These are phyloP conservation scores for Dolichoris vasculosae DNA, from an alignment of 1,140 invertebrate genomes.

Conservation along the genomic window DNA sequence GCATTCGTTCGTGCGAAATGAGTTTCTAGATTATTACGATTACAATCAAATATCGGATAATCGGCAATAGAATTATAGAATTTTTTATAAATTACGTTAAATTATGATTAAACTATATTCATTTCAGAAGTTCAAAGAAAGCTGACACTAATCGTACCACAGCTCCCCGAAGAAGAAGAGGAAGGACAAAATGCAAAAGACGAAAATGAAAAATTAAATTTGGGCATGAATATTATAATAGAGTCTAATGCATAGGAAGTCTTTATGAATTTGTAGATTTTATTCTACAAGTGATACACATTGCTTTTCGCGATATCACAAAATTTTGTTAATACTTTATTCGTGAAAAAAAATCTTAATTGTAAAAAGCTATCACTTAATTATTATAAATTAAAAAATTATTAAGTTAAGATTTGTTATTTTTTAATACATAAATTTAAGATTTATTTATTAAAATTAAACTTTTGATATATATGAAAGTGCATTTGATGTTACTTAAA, in stretches of 20 bases:
- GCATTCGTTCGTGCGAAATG: too few relatives aligned
- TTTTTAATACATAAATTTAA: conserved; percentile 14
- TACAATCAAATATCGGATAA: too few relatives aligned
- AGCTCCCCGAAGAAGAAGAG: conserved; percentile 74
- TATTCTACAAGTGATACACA: conserved; percentile 19
- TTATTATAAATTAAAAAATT: neutral
- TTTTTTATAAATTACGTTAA: too few relatives aligned
- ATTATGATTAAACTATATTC: conserved; percentile 30
- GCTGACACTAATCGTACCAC: conserved; percentile 70
- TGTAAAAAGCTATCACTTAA: conserved; percentile 38
- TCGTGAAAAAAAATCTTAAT: conserved; percentile 17
- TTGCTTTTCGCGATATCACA: conserved; percentile 1
- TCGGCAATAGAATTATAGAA: too few relatives aligned
- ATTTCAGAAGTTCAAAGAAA: conserved; percentile 73
- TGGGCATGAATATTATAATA: neutral
- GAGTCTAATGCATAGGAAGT: conserved; percentile 29
- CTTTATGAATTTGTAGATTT: conserved; percentile 16
- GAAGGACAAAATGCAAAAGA: conserved; percentile 76
- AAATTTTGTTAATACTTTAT: conserved; percentile 38
- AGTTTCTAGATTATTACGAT: too few relatives aligned
- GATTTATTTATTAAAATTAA: conserved; percentile 34
- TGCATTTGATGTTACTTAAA: conserved; percentile 6
- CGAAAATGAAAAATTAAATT: conserved; percentile 68
- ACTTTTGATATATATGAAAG: conserved; percentile 27
- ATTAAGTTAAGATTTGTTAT: conserved; percentile 32